These are phyloP conservation scores for Aricia agestis DNA, from an alignment of 1,140 invertebrate species.

Conservation along the genomic window DNA sequence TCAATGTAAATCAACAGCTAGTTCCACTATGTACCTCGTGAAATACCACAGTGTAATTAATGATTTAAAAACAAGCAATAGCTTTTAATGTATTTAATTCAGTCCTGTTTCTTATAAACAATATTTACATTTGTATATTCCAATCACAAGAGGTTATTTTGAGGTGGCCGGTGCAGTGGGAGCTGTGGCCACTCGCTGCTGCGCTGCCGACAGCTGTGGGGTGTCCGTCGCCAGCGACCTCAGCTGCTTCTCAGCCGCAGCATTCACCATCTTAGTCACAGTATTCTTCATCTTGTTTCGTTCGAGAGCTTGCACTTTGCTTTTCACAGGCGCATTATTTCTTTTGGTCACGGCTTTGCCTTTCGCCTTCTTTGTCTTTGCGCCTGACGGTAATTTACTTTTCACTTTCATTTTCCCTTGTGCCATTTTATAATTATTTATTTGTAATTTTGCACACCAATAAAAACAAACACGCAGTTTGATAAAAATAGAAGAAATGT, in stretches of 20 bases:
- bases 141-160: constrained; percentile 31
- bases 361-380: constrained; percentile 59
- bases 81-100: neutral
- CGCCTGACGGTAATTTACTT: constrained; percentile 57
- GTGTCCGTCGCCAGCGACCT: constrained; percentile 53
- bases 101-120: constrained; percentile 2
- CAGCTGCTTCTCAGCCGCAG: constrained; percentile 60
- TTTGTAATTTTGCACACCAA: neutral
- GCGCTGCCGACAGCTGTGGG: constrained; percentile 55
- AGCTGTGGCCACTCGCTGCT: constrained; percentile 52
- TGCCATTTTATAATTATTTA: constrained; percentile 47
- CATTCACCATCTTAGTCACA: constrained; percentile 69
- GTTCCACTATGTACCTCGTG: too few relatives aligned
- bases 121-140: constrained; percentile 4
- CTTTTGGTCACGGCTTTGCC: constrained; percentile 61
- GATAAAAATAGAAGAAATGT: constrained; percentile 19
- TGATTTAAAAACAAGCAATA: too few relatives aligned
- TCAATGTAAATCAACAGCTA: neutral
- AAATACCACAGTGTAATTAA: too few relatives aligned
- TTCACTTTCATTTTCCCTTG: constrained; percentile 70
- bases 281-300: constrained; percentile 62
- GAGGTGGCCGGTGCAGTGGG: constrained; percentile 56
- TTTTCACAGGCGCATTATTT: constrained; percentile 56
- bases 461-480: constrained; percentile 19
- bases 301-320: constrained; percentile 45